Evolutionary conservation across 2,797 vertebrate genomes (phyloP).

Genomic region (Nasua narica): DNA sequence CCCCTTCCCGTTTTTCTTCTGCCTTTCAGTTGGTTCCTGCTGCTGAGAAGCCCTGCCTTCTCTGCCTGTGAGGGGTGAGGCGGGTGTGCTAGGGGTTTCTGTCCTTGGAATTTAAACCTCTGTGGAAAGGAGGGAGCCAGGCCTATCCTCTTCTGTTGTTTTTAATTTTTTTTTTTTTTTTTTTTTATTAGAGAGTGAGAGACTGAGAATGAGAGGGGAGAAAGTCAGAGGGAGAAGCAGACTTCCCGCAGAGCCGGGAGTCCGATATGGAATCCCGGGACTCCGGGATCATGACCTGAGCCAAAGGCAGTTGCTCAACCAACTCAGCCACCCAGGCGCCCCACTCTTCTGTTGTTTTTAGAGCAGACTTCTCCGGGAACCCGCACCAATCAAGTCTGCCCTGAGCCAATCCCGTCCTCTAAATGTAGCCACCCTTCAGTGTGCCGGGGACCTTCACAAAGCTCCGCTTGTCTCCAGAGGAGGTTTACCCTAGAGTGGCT

Average conservation of each 20-base stretch:
- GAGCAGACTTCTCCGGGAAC: neutral
- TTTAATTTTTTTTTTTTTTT: no score
- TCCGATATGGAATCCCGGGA: no score
- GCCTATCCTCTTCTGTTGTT: neutral
- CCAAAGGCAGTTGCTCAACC: no score
- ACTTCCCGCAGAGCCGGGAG: no score
- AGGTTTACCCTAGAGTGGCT: neutral
- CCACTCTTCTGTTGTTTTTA: no score
- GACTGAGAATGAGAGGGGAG: no score
- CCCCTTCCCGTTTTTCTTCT: neutral
- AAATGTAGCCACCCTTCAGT: neutral
- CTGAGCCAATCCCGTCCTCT: neutral
- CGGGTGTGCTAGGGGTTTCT: neutral
- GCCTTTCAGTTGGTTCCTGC: neutral
- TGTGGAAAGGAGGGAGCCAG: neutral
- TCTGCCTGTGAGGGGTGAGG: neutral
- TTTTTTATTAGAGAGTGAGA: no score
- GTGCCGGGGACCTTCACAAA: neutral
- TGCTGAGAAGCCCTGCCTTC: neutral
- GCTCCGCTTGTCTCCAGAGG: neutral
- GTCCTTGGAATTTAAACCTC: neutral
- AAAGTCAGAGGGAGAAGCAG: no score
- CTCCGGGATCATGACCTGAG: no score
- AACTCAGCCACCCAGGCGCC: no score
- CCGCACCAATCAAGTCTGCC: neutral